Evolutionary conservation across 2,797 vertebrate species (phyloP), one percentile per base, ranked within the genome.

Genomic region (Orientallactaga sibirica): DNA sequence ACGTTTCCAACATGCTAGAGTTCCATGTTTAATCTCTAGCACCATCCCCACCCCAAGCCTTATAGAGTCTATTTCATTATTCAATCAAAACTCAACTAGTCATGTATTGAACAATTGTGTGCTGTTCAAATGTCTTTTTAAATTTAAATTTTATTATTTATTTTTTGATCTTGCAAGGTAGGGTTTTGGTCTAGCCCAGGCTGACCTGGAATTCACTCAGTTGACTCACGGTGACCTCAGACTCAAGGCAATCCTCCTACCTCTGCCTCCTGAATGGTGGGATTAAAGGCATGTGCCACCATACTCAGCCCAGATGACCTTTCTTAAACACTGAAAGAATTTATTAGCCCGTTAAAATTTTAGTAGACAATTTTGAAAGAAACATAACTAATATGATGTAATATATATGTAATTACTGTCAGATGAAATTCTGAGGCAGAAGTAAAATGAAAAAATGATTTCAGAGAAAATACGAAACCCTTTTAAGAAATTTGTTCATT

Each of bases 291-390:
- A 48, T 48, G 48, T 48, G 10, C 48, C 48, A 48, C 48, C 8
- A 48, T 48, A 10, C 7, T 7, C 48, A 48, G 25, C 19, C 18
- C 29, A 55, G 37, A 27, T 89, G 19, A 43, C 25, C 58, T 3
- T 79, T 92, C 86, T 75, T n/a, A 67, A 85, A 74, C 37, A 62
- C 1, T 20, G 27, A 73, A 43, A 58, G 48, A 84, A 16, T 37
- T 66, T 29, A 8, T 52, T 58, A 62, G 16, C 62, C 27, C 52
- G 41, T 88, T 94, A 55, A 83, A 90, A 85, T 75, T 78, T 90
- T 29, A 85, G 3, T 52, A 67, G 76, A 74, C 43, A 86, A 19
- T 74, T 86, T 73, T 55, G 18, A 29, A 77, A 55, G 25, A 91
- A 84, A 6, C 3, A 3, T 27, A 20, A 12, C 5, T 82, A 27